Evolutionary conservation across 2,113 vertebrate species (phyloP), one percentile per base, ranked within the genome.

Genomic region (Poecile atricapillus): DNA sequence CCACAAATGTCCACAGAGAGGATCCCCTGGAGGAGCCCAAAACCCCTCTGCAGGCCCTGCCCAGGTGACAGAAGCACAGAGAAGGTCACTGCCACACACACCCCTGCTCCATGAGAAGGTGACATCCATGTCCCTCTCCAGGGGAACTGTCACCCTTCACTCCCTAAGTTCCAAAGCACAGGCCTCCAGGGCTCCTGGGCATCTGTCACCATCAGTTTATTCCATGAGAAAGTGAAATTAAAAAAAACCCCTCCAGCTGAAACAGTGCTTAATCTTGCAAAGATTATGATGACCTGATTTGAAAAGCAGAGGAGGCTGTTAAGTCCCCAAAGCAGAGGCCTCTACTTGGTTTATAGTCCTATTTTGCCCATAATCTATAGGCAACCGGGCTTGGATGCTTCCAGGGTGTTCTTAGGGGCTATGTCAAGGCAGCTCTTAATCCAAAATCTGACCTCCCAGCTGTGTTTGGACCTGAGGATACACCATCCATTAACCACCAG

Each of bases 191-290:
- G 46, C 63, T 63, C 28, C 14, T 55, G 60, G 49, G 47, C 84
- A 89, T 93, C 95, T 95, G 84, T 84, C 92, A 81, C 30, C 30
- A 81, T 13, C 11, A 4, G 30, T 86, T 90, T 95, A 81, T 87
- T 94, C 60, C 47, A 50, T 4, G 23, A 80, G n/a, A 69, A 88
- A 69, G 5, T 30, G n/a, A 83, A 68, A 84, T 70, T 46, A 68
- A 81, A 53, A 83, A 79, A 74, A 27, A 0, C 12, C 8, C 7
- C 17, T 5, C 3, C 37, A 67, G 76, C 69, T 83, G 68, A 90
- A 93, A 62, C 15, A 17, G 20, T 4, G 27, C 22, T 47, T 92
- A 90, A 93, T 92, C 93, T 90, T 83, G 35, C 71, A 81, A 73
- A 92, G 59, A 92, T 92, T 90, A 95, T n/a, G n/a, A 53, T 73